A percentile compares a stretch with the other conserved stretches of the same genome.
Evolutionary conservation across 1,140 invertebrate species (phyloP).

Genomic region (Musca vetustissima): DNA sequence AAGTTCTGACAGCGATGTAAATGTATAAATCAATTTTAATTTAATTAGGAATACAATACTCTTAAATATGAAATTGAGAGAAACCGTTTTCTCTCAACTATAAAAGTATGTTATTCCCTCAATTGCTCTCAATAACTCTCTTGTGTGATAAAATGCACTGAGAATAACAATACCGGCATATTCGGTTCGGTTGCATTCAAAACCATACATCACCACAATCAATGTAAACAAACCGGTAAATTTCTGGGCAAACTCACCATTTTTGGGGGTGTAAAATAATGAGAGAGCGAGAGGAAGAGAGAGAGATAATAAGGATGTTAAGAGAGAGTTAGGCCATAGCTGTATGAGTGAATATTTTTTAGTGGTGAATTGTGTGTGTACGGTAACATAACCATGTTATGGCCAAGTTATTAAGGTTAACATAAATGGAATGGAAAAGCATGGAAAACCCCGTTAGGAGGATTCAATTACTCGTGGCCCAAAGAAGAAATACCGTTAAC

Average conservation of each 20-base stretch:
- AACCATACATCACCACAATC: not conserved
- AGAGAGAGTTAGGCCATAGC: not conserved
- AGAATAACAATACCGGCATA: too few relatives aligned
- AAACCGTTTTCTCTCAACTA: too few relatives aligned
- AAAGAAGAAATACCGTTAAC: conserved; percentile 22
- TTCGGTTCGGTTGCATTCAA: not conserved
- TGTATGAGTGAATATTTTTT: not conserved
- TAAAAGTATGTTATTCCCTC: too few relatives aligned
- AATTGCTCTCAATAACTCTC: too few relatives aligned
- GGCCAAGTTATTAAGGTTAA: not conserved
- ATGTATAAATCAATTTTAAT: too few relatives aligned
- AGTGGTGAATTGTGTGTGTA: not conserved
- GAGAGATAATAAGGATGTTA: not conserved
- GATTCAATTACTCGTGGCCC: conserved; percentile 14
- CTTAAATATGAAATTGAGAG: too few relatives aligned
- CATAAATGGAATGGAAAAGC: not conserved
- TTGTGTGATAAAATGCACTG: too few relatives aligned
- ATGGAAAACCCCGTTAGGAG: not conserved
- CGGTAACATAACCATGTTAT: conserved; percentile 2
- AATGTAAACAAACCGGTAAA: conserved; percentile 24
- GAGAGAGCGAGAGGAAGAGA: not conserved
- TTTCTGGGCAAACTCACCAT: conserved; percentile 6
- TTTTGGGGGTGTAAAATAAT: not conserved
- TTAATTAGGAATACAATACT: too few relatives aligned
- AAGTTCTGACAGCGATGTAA: too few relatives aligned